Evolutionary conservation across 2,113 vertebrate species (phyloP).

Genomic region (Cheirogaleus medius): DNA sequence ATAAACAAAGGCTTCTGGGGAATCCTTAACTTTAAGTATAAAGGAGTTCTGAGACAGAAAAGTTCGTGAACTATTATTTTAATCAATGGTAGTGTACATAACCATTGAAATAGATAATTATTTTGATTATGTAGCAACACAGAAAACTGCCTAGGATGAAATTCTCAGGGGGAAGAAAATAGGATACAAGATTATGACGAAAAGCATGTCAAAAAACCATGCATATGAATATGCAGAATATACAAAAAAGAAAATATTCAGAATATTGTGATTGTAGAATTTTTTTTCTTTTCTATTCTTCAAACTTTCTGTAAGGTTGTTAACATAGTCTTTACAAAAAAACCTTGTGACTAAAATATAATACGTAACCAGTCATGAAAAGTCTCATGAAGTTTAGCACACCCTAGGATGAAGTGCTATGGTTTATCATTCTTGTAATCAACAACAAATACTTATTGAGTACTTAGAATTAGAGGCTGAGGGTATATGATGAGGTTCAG

Average conservation of each 20-base stretch:
- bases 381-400: neutral
- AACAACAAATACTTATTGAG: too few species aligned
- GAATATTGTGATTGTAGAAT: neutral
- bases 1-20: neutral
- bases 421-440: neutral
- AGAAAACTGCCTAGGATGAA: neutral
- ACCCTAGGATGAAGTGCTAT: neutral
- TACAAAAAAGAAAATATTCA: neutral
- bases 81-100: neutral
- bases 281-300: neutral
- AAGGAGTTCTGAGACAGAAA: neutral
- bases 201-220: neutral
- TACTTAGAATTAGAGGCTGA: too few species aligned
- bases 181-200: neutral
- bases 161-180: neutral
- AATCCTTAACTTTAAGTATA: neutral
- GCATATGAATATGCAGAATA: neutral
- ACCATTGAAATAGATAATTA: neutral
- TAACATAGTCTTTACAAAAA: neutral
- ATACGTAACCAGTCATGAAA: neutral
- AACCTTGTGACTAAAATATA: neutral
- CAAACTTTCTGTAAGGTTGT: neutral
- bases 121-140: neutral
- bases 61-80: neutral
- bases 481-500: too few species aligned